Evolutionary conservation across 2,113 vertebrate genomes (phyloP).

Genomic region (Sinocyclocheilus rhinocerous): DNA sequence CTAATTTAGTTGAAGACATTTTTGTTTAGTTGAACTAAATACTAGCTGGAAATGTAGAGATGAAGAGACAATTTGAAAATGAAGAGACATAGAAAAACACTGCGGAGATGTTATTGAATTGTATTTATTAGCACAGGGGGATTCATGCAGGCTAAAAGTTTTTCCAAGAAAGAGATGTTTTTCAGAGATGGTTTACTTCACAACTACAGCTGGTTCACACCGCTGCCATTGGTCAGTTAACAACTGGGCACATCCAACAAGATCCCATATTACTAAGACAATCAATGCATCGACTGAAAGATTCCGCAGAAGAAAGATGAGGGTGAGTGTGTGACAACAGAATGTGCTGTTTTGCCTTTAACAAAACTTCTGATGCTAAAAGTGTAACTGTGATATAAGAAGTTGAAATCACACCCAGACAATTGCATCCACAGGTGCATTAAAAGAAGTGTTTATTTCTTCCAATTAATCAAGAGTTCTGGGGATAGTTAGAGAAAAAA

Average conservation of each 20-base stretch:
- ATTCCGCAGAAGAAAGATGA: not conserved
- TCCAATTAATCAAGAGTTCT: too few species aligned
- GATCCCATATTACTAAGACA: not conserved
- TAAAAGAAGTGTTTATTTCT: not conserved
- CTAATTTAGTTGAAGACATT: not conserved
- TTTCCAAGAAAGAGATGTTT: not conserved
- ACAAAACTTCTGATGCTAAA: not conserved
- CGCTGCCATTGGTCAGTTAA: not conserved
- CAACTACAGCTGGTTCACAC: not conserved
- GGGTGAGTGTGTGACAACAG: not conserved
- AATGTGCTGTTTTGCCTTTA: not conserved
- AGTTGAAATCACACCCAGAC: not conserved
- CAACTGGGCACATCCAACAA: not conserved
- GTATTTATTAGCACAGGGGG: not conserved
- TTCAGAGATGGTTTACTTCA: not conserved
- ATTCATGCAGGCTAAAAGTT: not conserved
- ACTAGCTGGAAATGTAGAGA: not conserved
- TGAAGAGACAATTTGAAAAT: not conserved
- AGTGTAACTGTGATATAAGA: not conserved
- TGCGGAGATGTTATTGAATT: not conserved
- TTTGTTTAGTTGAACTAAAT: not conserved
- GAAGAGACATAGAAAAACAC: not conserved
- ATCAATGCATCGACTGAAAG: not conserved
- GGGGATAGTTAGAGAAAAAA: too few species aligned
- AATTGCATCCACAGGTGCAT: not conserved